Evolutionary conservation across 2,797 vertebrate genomes (phyloP).

Genomic region (Cyclura pinguis): DNA sequence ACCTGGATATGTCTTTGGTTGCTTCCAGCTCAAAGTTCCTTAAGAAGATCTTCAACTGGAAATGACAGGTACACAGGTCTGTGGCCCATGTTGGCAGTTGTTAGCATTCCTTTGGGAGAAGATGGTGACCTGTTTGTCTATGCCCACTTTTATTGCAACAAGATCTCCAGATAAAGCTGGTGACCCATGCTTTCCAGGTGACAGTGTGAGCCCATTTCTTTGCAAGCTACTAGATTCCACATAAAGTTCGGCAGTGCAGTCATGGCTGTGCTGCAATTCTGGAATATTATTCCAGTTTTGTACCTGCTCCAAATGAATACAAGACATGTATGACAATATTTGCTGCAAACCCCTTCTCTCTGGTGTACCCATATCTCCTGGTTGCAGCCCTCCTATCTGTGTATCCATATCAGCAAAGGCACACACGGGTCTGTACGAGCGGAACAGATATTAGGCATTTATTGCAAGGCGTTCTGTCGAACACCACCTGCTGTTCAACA

Average conservation of each 20-base stretch:
- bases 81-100: too few relatives aligned
- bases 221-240: neutral
- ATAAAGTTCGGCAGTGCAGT: neutral
- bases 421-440: neutral
- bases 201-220: neutral
- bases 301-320: constrained; percentile 7
- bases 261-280: neutral
- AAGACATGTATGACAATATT: constrained; percentile 22
- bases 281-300: neutral
- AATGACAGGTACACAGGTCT: too few relatives aligned
- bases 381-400: constrained; percentile 60
- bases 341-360: constrained; percentile 42
- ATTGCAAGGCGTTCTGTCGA: constrained; percentile 59
- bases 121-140: too few relatives aligned
- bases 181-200: too few relatives aligned
- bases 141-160: too few relatives aligned
- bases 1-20: too few relatives aligned
- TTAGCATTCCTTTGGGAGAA: too few relatives aligned
- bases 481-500: constrained; percentile 72
- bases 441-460: constrained; percentile 65
- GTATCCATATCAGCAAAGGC: constrained; percentile 46
- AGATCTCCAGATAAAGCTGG: too few relatives aligned
- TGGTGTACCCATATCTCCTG: constrained; percentile 51
- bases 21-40: too few relatives aligned
- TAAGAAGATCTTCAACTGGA: too few relatives aligned